These are phyloP conservation scores for Poeciliopsis retropinna DNA, from an alignment of 2,113 vertebrate species.

Conservation along the genomic window DNA sequence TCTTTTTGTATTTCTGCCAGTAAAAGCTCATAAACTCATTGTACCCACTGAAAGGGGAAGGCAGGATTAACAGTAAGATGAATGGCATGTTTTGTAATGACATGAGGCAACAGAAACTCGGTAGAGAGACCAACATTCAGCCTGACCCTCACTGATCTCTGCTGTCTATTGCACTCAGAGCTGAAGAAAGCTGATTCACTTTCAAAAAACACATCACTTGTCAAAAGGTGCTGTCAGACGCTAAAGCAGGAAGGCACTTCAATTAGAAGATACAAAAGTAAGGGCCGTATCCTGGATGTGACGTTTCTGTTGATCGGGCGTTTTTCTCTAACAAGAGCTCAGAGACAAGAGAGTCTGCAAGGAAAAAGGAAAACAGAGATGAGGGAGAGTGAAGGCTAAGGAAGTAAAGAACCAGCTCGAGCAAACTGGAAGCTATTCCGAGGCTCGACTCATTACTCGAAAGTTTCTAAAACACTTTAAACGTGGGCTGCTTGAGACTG, in stretches of 20 bases:
- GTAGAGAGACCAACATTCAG: constrained; percentile 67
- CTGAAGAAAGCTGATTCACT: constrained; percentile 75
- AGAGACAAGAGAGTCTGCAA: constrained; percentile 26
- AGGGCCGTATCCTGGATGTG: constrained; percentile 68
- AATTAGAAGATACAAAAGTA: constrained; percentile 75
- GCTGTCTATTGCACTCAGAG: constrained; percentile 75
- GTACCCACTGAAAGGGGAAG: constrained; percentile 33
- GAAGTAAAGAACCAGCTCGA: constrained; percentile 12
- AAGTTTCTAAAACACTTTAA: background rate
- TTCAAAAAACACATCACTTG: constrained; percentile 76
- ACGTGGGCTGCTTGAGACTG: background rate
- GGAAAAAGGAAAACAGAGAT: constrained; percentile 2
- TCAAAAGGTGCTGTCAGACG: constrained; percentile 76
- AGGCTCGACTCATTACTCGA: background rate
- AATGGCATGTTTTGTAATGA: constrained; percentile 73
- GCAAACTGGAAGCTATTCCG: background rate
- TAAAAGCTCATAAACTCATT: constrained; percentile 23
- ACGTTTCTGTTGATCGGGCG: constrained; percentile 77
- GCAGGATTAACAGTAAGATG: constrained; percentile 66
- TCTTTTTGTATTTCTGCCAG: constrained; percentile 11
- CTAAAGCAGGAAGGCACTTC: constrained; percentile 77
- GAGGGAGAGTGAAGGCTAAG: constrained; percentile 9
- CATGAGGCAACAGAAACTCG: constrained; percentile 69
- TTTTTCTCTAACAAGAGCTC: constrained; percentile 58
- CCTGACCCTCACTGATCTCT: constrained; percentile 75